Base-by-base conservation (phyloP, 2,888 invertebrate genomes). In the Tholera decimalis region DNA sequence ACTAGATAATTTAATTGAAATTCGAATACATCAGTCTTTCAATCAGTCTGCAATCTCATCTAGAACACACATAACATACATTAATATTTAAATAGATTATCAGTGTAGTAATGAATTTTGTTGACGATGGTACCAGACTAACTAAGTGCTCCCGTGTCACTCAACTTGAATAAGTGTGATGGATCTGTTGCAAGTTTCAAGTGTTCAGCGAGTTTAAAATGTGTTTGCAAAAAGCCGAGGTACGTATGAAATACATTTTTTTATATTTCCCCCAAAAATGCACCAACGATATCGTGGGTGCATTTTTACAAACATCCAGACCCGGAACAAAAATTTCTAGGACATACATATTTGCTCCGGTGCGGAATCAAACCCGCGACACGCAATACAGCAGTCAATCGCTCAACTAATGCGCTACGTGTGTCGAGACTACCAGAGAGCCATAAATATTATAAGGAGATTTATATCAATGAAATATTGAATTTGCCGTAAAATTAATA, bases 111-210 rank as follows among this genome's bases (percentile, higher is more conserved):
- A 56, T 68, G 55, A 61, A 62, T 73, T 70, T 62, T 60, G 73
- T 50, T 55, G 15, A 26, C 61, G 59, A 73, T 46, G 18, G 60
- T 77, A 70, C 59, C 7, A 49, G 47, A 54, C 64, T 64, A 54
- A 37, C 64, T 77, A 73, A 70, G 67, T 73, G 70, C 62, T 62
- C 49, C 15, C 28, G n/a, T 74, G 70, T 79, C 80, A 70, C 64
- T 74, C 57, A 70, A 50, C 57, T 73, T 51, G 54, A 57, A 70
- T 71, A 64, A 71, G 51, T 67, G 59, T 67, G 67, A 70, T 60
- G 61, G 56, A 60, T 59, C 13, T 8, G 47, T 26, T 20, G 20
- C 8, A 67, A 65, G 50, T 39, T 20, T 43, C 13, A 33, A 55
- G 73, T 4, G 47, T 15, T 11, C 4, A 56, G 79, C 77, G 78